Percentiles rank a stretch among this genome's conserved stretches.
phyloP scores from a whole-genome alignment of 30 jellyfish, hydroid and myxozoan genomes.

The Clytia hemisphaerica region DNA sequence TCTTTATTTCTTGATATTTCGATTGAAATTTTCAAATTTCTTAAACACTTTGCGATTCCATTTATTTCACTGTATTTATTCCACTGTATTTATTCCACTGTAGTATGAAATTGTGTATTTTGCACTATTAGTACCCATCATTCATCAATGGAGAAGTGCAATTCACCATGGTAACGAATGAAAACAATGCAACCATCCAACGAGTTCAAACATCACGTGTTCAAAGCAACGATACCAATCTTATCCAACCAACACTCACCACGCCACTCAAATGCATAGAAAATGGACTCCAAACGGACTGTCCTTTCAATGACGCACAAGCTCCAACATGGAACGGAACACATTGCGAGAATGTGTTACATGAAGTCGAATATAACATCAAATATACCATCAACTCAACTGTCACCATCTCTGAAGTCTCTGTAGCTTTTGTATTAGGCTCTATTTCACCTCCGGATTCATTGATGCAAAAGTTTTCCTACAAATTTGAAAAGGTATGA shows the following conservation, averaged over 20 bases:
- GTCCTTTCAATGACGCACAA: conserved; percentile 56
- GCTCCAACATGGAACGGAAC: conserved; percentile 52
- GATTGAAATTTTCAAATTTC: too few species aligned
- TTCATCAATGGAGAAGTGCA: neutral
- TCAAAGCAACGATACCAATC: conserved; percentile 37
- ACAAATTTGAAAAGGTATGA: conserved; percentile 58
- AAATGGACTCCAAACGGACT: conserved; percentile 53
- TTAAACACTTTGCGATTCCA: too few species aligned
- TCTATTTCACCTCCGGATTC: conserved; percentile 25
- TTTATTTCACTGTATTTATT: too few species aligned
- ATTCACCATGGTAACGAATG: neutral
- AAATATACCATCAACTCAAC: conserved; percentile 38
- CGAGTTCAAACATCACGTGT: neutral
- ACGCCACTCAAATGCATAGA: conserved; percentile 59
- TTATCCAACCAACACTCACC: conserved; percentile 38
- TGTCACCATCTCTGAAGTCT: conserved; percentile 47
- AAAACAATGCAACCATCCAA: too few species aligned
- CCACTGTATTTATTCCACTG: too few species aligned
- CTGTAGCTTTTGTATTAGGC: conserved; percentile 44
- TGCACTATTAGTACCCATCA: conserved; percentile 8
- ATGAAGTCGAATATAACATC: conserved; percentile 49
- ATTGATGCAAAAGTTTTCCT: conserved; percentile 47
- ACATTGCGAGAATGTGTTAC: conserved; percentile 51
- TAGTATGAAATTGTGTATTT: neutral
- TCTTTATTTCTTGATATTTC: too few species aligned